phyloP scores from a whole-genome alignment of 2,888 invertebrate genomes.

The Leptura quadrifasciata region DNA sequence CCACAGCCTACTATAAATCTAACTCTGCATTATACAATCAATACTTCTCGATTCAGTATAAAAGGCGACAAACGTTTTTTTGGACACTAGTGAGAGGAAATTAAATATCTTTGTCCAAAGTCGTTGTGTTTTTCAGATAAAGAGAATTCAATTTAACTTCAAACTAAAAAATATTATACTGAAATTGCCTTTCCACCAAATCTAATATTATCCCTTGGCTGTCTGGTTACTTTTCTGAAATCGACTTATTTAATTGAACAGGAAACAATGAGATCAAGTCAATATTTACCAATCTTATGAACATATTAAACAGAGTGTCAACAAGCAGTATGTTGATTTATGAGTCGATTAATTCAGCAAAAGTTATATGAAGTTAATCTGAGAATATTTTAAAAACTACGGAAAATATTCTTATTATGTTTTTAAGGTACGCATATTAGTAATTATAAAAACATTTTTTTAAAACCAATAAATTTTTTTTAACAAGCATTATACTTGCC shows the following conservation, averaged over 20 bases:
- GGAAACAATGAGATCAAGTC: background rate
- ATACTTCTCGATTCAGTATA: background rate
- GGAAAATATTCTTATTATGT: too few relatives aligned
- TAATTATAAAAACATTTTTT: too few relatives aligned
- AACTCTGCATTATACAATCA: background rate
- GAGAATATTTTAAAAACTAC: too few relatives aligned
- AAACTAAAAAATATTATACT: background rate
- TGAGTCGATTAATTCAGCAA: too few relatives aligned
- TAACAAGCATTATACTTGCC: too few relatives aligned
- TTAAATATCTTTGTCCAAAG: slow-evolving; percentile 3
- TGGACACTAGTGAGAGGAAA: slow-evolving; percentile 10
- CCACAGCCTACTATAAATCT: background rate
- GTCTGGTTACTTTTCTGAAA: slow-evolving; percentile 8
- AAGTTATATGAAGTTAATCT: too few relatives aligned
- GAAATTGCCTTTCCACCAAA: slow-evolving; percentile 1
- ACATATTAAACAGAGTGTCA: background rate
- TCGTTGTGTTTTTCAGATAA: slow-evolving; percentile 3
- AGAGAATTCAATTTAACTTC: slow-evolving; percentile 21
- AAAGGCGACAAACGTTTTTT: background rate
- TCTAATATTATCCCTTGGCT: slow-evolving; percentile 6
- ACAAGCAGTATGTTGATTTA: too few relatives aligned
- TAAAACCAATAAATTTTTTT: too few relatives aligned
- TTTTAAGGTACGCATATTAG: too few relatives aligned
- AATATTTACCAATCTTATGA: background rate
- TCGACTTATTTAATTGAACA: slow-evolving; percentile 8